Evolutionary conservation across 2,888 invertebrate genomes (phyloP).

Genomic region (Acronicta alni): DNA sequence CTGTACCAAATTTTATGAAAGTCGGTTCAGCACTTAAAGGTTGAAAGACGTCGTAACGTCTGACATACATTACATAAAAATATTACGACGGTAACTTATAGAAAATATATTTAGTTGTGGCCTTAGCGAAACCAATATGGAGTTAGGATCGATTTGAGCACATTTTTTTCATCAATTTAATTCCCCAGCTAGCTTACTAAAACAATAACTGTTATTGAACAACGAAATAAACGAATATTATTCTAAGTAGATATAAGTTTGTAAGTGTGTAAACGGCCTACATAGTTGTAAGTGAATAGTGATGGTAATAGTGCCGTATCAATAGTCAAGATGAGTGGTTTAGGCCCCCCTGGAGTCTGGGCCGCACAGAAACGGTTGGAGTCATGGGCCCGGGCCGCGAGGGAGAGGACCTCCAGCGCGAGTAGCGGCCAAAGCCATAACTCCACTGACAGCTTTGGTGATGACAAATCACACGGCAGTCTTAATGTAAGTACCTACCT

Average conservation of each 20-base stretch:
- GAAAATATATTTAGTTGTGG: too few relatives aligned
- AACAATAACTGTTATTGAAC: conserved; percentile 6
- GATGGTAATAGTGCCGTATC: conserved; percentile 56
- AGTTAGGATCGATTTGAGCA: too few relatives aligned
- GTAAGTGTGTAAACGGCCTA: conserved; percentile 25
- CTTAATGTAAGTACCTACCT: conserved; percentile 75
- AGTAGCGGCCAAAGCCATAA: conserved; percentile 89
- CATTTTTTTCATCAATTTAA: neutral
- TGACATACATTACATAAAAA: too few relatives aligned
- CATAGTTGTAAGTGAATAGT: conserved; percentile 49
- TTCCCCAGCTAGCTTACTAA: conserved; percentile 10
- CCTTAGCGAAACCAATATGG: too few relatives aligned
- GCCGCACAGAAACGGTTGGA: conserved; percentile 93
- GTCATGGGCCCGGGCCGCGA: conserved; percentile 93
- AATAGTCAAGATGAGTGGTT: conserved; percentile 88
- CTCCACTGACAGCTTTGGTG: conserved; percentile 87
- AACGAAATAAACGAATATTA: conserved; percentile 22
- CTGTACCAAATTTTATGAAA: too few relatives aligned
- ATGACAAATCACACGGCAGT: conserved; percentile 84
- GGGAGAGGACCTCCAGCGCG: conserved; percentile 90
- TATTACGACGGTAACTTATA: too few relatives aligned
- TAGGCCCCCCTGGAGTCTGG: conserved; percentile 93
- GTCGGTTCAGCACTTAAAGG: too few relatives aligned
- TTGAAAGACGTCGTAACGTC: too few relatives aligned
- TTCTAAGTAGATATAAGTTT: conserved; percentile 21